These are phyloP conservation scores for Gyrodactylus salaris DNA, from an alignment of 1,140 invertebrate genomes.

Conservation along the genomic window DNA sequence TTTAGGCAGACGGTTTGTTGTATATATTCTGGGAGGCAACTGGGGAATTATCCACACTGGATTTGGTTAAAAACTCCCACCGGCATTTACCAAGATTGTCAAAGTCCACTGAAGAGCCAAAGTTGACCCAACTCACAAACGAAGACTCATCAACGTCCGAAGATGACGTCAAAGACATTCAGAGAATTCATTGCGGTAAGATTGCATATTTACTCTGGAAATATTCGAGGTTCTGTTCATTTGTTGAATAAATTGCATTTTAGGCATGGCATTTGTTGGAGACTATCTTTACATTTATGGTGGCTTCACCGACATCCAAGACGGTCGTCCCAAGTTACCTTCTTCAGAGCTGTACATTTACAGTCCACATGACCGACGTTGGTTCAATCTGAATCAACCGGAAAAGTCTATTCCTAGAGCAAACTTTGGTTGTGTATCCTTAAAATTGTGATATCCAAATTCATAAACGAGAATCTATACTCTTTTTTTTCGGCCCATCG, in stretches of 20 bases:
- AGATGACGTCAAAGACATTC: neutral
- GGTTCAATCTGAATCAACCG: neutral
- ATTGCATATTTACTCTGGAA: too few relatives aligned
- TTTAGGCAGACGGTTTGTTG: neutral
- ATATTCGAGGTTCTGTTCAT: too few relatives aligned
- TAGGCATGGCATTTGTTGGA: neutral
- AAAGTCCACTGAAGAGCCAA: neutral
- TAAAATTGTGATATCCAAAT: neutral
- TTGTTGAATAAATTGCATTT: too few relatives aligned
- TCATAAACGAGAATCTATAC: too few relatives aligned
- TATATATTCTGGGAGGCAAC: neutral
- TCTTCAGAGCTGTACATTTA: neutral
- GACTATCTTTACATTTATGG: neutral
- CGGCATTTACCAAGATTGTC: neutral
- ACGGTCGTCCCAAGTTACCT: neutral
- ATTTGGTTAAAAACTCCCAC: neutral
- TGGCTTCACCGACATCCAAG: neutral
- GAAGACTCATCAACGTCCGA: neutral
- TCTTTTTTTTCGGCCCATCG: too few relatives aligned
- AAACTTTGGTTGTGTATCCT: neutral
- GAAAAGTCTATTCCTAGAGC: neutral
- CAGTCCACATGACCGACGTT: neutral
- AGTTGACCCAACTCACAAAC: neutral
- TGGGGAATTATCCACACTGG: neutral
- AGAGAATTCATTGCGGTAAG: neutral